Evolutionary conservation across 2,797 vertebrate species (phyloP).

Genomic region (Echiichthys vipera): DNA sequence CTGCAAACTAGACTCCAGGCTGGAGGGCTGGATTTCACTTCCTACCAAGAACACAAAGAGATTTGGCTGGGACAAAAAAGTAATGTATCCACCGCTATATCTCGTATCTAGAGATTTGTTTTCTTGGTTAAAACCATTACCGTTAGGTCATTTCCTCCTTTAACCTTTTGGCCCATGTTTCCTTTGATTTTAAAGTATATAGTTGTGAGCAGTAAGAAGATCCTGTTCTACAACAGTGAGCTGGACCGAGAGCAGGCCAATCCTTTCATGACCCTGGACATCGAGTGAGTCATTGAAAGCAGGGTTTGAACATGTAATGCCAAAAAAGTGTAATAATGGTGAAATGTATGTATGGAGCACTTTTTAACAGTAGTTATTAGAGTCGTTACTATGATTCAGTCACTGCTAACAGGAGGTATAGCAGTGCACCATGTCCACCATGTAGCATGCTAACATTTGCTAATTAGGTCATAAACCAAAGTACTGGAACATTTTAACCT

Average conservation of each 20-base stretch:
- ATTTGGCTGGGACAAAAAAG: slow-evolving; percentile 98
- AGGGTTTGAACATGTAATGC: not conserved
- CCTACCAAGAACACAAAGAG: slow-evolving; percentile 95
- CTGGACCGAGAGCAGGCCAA: slow-evolving; percentile 94
- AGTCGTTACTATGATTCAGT: not conserved
- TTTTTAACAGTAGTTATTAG: not conserved
- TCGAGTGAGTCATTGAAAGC: slow-evolving; percentile 90
- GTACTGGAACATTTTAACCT: too few relatives aligned
- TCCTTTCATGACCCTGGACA: slow-evolving; percentile 97
- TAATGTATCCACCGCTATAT: slow-evolving; percentile 61
- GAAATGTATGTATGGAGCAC: not conserved
- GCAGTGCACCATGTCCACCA: not conserved
- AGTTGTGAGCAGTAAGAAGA: slow-evolving; percentile 99
- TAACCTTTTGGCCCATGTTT: slow-evolving; percentile 12
- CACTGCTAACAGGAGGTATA: not conserved
- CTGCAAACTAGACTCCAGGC: slow-evolving; percentile 85
- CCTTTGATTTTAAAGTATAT: slow-evolving; percentile 85
- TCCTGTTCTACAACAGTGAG: slow-evolving; percentile 96
- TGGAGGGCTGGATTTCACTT: slow-evolving; percentile 95
- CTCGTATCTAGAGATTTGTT: not conserved
- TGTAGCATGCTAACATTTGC: not conserved
- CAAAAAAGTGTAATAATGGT: not conserved
- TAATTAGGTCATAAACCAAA: too few relatives aligned
- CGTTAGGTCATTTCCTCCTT: not conserved
- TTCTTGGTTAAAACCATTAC: not conserved